Base-by-base conservation (phyloP, 2,888 invertebrate genomes). In the Nesidiocoris tenuis region DNA sequence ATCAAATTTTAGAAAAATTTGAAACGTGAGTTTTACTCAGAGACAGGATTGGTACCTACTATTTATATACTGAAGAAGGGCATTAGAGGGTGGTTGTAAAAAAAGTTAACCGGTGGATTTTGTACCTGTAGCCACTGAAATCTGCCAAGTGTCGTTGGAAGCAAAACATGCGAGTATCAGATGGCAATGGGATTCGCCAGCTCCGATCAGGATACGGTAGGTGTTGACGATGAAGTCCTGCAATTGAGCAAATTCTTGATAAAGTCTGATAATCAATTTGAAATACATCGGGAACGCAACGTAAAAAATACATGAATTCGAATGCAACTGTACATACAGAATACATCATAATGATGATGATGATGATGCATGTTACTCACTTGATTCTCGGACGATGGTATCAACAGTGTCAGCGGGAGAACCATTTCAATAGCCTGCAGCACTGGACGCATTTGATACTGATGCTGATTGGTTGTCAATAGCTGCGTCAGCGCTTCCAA, bases 141-240 rank as follows among this genome's bases (percentile, higher is more conserved):
- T 85, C 78, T 87, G 85, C 19, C 86, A 86, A 39, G 86, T 83
- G 77, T 86, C 85, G 17, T 85, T 84, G 1, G 84, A 84, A 23
- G 85, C 82, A 0, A 88, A 81, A 75, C 86, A 86, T 16, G 87
- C 82, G 18, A 90, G 83, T 21, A 90, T 84, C 2, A 85, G 80
- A 56, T 86, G 84, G 61, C 86, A 84, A 79, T 88, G 86, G 17
- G 85, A 84, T 79, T 88, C 88, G 9, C 86, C 88, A 12, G 88
- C 82, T 0, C 90, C 87, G 21, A 91, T 89, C 79, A 90, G 87
- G 80, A 91, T 85, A 18, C 89, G 89, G 81, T 90, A 90, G 67
- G 91, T 84, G 66, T 87, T 88, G 0, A 89, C 87, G 17, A 90
- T 84, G 55, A 91, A 85, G 81, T 94, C 94, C 90, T 91, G 39